phyloP scores from a whole-genome alignment of 1,140 invertebrate species.

The Lysiphlebus fabarum region DNA sequence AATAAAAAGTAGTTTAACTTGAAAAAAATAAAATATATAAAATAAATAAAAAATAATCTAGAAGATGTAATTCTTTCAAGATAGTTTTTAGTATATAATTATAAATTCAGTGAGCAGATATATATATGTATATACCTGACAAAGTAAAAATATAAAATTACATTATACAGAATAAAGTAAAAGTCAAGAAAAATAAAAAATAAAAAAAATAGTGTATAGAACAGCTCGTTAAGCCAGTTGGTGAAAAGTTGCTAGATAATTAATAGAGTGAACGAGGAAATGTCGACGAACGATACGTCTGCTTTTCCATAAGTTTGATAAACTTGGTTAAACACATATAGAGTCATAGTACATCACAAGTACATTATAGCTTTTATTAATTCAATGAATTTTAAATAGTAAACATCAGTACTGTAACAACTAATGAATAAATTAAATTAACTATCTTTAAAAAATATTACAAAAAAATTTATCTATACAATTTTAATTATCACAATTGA shows the following conservation, averaged over 20 bases:
- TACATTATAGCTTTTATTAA: background rate
- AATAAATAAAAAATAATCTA: too few relatives aligned
- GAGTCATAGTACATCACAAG: background rate
- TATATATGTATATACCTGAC: too few relatives aligned
- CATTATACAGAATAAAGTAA: constrained; percentile 3
- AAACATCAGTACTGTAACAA: background rate
- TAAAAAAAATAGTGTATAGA: constrained; percentile 1
- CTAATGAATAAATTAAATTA: too few relatives aligned
- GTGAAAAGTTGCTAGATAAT: constrained; percentile 18
- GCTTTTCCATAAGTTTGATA: constrained; percentile 12
- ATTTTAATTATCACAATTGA: too few relatives aligned
- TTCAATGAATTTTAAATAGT: constrained; percentile 15
- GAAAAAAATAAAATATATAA: too few relatives aligned
- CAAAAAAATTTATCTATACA: too few relatives aligned
- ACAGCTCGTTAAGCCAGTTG: constrained; percentile 18
- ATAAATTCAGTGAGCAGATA: too few relatives aligned
- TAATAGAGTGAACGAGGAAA: constrained; percentile 19
- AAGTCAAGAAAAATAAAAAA: constrained; percentile 4
- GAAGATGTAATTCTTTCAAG: too few relatives aligned
- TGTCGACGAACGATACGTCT: constrained; percentile 15
- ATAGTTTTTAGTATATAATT: too few relatives aligned
- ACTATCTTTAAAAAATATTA: too few relatives aligned
- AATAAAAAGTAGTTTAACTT: too few relatives aligned
- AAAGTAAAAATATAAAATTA: background rate
- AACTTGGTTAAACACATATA: constrained; percentile 15